A percentile compares a stretch with the other conserved stretches of the same genome.
Evolutionary conservation across 2,113 vertebrate species (phyloP).

Genomic region (Channa maculata): DNA sequence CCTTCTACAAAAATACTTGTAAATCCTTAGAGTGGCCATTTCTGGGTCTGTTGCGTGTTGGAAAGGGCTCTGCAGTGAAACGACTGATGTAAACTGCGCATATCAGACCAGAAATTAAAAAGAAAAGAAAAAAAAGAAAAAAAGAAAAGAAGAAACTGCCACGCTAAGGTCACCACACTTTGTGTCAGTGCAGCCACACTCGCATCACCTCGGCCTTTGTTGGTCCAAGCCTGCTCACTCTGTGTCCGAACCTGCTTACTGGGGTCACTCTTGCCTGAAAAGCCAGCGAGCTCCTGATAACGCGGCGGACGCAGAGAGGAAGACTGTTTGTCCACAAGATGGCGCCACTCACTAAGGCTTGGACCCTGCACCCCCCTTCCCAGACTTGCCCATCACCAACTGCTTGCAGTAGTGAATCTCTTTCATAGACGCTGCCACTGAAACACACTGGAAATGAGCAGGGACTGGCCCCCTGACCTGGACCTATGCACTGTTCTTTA

Average conservation of each 20-base stretch:
- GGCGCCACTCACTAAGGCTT: constrained; percentile 57
- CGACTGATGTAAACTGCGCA: constrained; percentile 75
- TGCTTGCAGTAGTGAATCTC: constrained; percentile 68
- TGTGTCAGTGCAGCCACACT: constrained; percentile 57
- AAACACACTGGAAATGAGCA: constrained; percentile 79
- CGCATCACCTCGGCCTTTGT: constrained; percentile 33
- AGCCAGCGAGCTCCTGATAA: constrained; percentile 34
- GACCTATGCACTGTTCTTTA: constrained; percentile 82
- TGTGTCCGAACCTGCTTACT: constrained; percentile 17
- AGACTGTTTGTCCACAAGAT: constrained; percentile 65
- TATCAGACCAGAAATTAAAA: constrained; percentile 71
- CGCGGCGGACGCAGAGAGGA: constrained; percentile 29
- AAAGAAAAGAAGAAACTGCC: constrained; percentile 16
- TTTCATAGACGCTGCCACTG: constrained; percentile 70
- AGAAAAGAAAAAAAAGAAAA: too few species aligned
- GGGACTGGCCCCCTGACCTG: constrained; percentile 66
- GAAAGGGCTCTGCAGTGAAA: constrained; percentile 81
- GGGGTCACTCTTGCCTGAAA: constrained; percentile 48
- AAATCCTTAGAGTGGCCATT: constrained; percentile 60
- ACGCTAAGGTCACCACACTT: constrained; percentile 55
- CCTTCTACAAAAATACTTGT: constrained; percentile 70
- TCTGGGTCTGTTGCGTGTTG: constrained; percentile 76
- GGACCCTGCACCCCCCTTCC: not conserved
- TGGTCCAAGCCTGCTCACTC: constrained; percentile 51
- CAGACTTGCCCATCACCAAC: constrained; percentile 49